Conservation (phyloP, 2,888 invertebrate species). For the Drosophila cracens region DNA sequence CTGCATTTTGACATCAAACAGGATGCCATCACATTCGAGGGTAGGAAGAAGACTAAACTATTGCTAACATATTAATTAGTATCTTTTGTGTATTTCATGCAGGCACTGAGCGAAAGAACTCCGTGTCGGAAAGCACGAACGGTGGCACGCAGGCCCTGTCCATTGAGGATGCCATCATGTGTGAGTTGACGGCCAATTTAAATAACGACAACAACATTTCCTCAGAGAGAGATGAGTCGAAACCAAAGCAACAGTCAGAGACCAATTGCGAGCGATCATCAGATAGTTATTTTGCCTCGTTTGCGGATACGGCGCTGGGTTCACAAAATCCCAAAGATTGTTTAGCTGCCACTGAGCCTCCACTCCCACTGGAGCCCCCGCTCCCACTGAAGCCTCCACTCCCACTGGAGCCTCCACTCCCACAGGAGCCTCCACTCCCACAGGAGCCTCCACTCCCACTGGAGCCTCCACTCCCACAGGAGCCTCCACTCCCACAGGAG, state of each 20-base stretch:
- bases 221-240: conserved; percentile 21
- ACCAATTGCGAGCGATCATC: conserved; percentile 11
- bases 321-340: conserved; percentile 19
- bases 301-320: conserved; percentile 19
- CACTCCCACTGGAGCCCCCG: conserved; percentile 12
- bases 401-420: background rate
- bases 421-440: background rate
- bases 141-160: conserved; percentile 29
- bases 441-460: background rate
- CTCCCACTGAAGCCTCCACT: conserved; percentile 12
- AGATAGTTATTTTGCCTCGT: conserved; percentile 24
- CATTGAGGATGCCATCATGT: conserved; percentile 69
- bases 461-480: background rate
- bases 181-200: conserved; percentile 64
- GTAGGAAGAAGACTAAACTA: conserved; percentile 37
- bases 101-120: conserved; percentile 79
- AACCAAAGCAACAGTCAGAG: background rate
- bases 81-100: background rate
- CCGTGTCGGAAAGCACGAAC: conserved; percentile 45
- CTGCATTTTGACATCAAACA: conserved; percentile 84
- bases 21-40: conserved; percentile 84
- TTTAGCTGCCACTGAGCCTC: background rate
- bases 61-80: background rate
- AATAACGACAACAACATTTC: conserved; percentile 38
- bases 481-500: conserved; percentile 14